These are phyloP conservation scores for Andrena bucephala DNA, from an alignment of 2,888 invertebrate genomes.

Conservation along the genomic window DNA sequence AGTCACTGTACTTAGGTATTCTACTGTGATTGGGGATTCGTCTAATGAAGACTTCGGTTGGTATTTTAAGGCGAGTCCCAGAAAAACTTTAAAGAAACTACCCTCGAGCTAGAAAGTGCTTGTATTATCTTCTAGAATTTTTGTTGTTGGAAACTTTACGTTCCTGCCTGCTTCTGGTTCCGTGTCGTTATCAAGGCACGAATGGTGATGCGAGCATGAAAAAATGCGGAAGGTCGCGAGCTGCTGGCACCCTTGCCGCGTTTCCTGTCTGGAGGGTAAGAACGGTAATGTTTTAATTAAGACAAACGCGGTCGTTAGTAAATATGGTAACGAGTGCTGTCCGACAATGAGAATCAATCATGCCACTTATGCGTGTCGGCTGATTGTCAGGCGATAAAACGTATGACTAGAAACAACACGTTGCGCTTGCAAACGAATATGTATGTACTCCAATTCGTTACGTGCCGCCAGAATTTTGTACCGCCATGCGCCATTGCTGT, in stretches of 20 bases:
- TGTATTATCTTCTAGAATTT: no score
- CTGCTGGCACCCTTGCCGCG: conserved; percentile 47
- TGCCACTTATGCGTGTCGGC: conserved; percentile 72
- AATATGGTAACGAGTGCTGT: conserved; percentile 75
- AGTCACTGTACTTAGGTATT: no score
- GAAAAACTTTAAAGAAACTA: no score
- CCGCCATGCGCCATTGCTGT: conserved; percentile 14
- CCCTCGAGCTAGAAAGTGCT: no score
- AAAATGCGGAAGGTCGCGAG: conserved; percentile 39
- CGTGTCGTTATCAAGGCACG: not conserved
- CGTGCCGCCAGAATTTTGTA: conserved; percentile 20
- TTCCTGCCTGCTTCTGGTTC: not conserved
- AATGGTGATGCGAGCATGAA: not conserved
- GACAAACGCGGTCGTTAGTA: conserved; percentile 73
- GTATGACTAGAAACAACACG: conserved; percentile 42
- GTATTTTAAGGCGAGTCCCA: no score
- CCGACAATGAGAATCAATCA: conserved; percentile 78
- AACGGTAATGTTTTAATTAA: conserved; percentile 77
- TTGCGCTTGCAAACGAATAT: conserved; percentile 39
- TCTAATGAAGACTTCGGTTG: no score
- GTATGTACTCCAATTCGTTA: conserved; percentile 24
- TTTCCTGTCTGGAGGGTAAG: conserved; percentile 56
- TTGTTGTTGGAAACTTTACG: no score
- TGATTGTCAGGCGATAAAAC: conserved; percentile 70
- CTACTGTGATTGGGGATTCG: no score